Conservation (phyloP, 2,888 invertebrate genomes). For the Apamea sordens region DNA sequence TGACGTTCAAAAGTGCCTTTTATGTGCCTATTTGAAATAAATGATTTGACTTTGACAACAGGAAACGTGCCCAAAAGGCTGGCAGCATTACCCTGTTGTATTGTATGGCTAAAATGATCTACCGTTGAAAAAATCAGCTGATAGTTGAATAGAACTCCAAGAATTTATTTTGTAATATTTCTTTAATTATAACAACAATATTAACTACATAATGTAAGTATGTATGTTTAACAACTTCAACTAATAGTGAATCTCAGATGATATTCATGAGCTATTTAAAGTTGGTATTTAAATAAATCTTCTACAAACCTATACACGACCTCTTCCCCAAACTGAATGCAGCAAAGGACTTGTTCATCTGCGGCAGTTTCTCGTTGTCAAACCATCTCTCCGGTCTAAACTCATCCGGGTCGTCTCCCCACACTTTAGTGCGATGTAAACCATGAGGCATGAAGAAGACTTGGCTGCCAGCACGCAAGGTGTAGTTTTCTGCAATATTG, state of each 20-base stretch:
- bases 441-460: constrained; percentile 52
- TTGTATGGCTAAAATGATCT: too few species aligned
- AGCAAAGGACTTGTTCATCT: constrained; percentile 53
- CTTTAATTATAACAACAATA: background rate
- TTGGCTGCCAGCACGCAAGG: constrained; percentile 60
- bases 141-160: background rate
- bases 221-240: background rate
- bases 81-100: too few species aligned
- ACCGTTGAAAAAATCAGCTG: too few species aligned
- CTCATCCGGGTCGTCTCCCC: constrained; percentile 68
- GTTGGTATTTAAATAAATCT: background rate
- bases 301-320: constrained; percentile 55
- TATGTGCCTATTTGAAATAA: too few species aligned
- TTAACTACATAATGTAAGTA: background rate
- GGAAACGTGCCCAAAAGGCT: too few species aligned
- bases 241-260: background rate
- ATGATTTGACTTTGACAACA: too few species aligned
- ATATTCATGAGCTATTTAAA: background rate
- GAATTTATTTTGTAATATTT: background rate
- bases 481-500: constrained; percentile 63
- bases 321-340: constrained; percentile 67
- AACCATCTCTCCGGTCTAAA: constrained; percentile 75
- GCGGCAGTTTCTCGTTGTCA: constrained; percentile 46
- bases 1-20: too few species aligned
- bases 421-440: constrained; percentile 60